Evolutionary conservation across 2,113 vertebrate species (phyloP).

Genomic region (Salvator merianae): DNA sequence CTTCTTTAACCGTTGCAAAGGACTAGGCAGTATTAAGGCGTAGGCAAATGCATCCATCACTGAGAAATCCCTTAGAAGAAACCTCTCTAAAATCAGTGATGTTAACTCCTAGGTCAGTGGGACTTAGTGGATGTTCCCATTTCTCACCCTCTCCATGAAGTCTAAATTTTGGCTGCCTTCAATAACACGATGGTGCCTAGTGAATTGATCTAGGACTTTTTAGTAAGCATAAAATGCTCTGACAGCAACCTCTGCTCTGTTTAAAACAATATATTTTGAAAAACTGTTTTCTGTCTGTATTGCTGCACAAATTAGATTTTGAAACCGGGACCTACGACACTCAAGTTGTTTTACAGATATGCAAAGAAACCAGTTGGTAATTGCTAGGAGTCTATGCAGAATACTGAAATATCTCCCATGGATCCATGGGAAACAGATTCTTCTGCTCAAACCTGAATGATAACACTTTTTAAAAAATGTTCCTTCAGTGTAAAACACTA

Average conservation of each 20-base stretch:
- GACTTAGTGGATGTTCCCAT: background rate
- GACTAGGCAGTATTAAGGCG: conserved; percentile 55
- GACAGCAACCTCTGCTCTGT: too few relatives aligned
- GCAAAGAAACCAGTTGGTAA: conserved; percentile 15
- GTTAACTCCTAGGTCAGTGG: background rate
- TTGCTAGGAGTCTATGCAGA: background rate
- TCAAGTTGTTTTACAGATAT: conserved; percentile 2
- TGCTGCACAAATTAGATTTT: conserved; percentile 16
- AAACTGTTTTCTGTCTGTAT: conserved; percentile 20
- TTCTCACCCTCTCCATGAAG: background rate
- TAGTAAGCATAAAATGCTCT: conserved; percentile 15
- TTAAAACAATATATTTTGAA: conserved; percentile 7
- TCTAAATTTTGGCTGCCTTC: background rate
- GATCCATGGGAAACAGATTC: background rate
- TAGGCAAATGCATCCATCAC: conserved; percentile 35
- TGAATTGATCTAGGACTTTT: conserved; percentile 51
- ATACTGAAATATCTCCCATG: background rate
- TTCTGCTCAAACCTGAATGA: background rate
- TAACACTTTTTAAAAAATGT: background rate
- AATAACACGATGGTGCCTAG: conserved; percentile 52
- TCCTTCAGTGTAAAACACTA: background rate
- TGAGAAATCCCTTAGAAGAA: background rate
- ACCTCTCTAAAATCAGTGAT: background rate
- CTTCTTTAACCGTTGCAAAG: conserved; percentile 67
- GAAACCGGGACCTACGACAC: background rate